phyloP scores from a whole-genome alignment of 1,140 invertebrate species.

The Metaphire vulgaris region DNA sequence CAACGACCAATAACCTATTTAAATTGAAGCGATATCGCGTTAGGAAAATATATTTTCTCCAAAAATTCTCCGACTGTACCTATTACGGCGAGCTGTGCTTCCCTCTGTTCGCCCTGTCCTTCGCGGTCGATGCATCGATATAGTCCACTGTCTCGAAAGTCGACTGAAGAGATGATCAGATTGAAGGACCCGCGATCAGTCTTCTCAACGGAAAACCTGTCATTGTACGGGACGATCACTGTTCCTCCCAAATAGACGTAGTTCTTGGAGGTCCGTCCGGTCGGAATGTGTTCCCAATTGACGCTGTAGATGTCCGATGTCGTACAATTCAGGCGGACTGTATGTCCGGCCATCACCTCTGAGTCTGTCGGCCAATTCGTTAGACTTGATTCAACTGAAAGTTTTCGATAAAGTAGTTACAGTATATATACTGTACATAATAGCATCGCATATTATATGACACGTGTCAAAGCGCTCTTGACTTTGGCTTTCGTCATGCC shows the following conservation, averaged over 20 bases:
- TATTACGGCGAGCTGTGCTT: background rate
- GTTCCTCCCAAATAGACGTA: background rate
- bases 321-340: background rate
- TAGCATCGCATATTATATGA: too few species aligned
- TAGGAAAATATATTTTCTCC: too few species aligned
- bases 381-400: background rate
- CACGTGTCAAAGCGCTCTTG: too few species aligned
- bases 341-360: background rate
- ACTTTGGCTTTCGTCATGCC: too few species aligned
- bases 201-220: background rate
- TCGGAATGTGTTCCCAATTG: background rate
- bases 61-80: background rate
- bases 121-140: background rate
- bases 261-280: background rate
- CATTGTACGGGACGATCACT: background rate
- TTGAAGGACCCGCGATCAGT: background rate
- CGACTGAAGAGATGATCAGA: background rate
- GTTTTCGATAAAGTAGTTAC: too few species aligned
- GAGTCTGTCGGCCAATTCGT: background rate
- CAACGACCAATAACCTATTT: too few species aligned
- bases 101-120: background rate
- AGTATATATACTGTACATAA: too few species aligned
- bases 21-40: too few species aligned
- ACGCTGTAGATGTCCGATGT: background rate
- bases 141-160: background rate